phyloP scores from a whole-genome alignment of 1,140 invertebrate species.

The Caenorhabditis tropicalis region DNA sequence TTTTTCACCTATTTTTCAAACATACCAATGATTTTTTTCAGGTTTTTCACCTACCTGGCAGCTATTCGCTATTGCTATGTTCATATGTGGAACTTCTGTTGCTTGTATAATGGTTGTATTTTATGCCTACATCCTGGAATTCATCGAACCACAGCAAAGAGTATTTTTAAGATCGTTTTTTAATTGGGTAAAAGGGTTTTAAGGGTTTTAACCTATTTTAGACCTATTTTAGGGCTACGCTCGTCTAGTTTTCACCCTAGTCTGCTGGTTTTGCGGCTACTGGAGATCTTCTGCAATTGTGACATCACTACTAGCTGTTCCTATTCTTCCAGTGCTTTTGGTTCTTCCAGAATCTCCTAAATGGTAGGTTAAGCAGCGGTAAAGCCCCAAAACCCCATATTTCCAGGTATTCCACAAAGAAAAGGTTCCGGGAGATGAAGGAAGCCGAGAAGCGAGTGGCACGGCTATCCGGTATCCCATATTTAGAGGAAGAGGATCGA shows the following conservation, averaged over 20 bases:
- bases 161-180: slow-evolving; percentile 53
- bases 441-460: not conserved
- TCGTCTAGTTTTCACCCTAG: slow-evolving; percentile 48
- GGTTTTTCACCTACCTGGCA: slow-evolving; percentile 48
- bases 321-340: slow-evolving; percentile 42
- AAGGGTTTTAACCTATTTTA: not conserved
- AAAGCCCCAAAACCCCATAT: not conserved
- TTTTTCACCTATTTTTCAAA: too few relatives aligned
- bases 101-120: slow-evolving; percentile 54
- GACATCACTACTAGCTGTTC: slow-evolving; percentile 39
- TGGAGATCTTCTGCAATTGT: slow-evolving; percentile 47
- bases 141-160: slow-evolving; percentile 52
- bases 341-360: slow-evolving; percentile 53
- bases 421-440: not conserved
- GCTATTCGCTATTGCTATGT: slow-evolving; percentile 36
- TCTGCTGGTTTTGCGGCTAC: slow-evolving; percentile 40
- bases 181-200: slow-evolving; percentile 40
- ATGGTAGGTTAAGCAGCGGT: not conserved
- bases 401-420: slow-evolving; percentile 48
- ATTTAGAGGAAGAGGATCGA: not conserved
- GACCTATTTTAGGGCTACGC: slow-evolving; percentile 44
- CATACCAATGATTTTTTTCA: too few relatives aligned
- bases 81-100: slow-evolving; percentile 41
- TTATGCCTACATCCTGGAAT: slow-evolving; percentile 51
- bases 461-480: not conserved